A percentile compares a stretch with the other conserved stretches of the same genome.
These are phyloP conservation scores for Ylistrum balloti DNA, from an alignment of 1,140 invertebrate species.

Conservation along the genomic window DNA sequence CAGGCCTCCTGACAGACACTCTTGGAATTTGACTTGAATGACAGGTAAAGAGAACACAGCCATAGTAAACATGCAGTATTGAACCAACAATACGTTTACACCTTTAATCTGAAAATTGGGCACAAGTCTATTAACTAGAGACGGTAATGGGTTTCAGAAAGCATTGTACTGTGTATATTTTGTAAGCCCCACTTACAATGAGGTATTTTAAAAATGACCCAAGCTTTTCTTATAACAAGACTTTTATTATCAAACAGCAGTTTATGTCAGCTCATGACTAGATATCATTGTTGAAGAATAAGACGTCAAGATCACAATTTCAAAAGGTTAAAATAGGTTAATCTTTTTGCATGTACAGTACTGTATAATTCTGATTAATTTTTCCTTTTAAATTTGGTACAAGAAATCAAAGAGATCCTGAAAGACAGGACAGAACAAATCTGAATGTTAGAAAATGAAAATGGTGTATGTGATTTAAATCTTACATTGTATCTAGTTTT, in stretches of 20 bases:
- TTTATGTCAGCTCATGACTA: not conserved
- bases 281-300: not conserved
- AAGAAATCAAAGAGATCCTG: too few species aligned
- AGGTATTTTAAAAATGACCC: not conserved
- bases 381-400: not conserved
- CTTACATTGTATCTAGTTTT: not conserved
- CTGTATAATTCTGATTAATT: not conserved
- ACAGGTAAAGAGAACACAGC: not conserved
- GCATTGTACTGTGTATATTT: slow-evolving; percentile 26
- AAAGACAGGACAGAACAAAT: too few species aligned
- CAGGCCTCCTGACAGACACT: not conserved
- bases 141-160: not conserved
- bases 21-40: not conserved
- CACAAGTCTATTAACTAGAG: slow-evolving; percentile 27
- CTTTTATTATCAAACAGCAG: not conserved
- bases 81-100: not conserved
- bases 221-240: slow-evolving; percentile 6
- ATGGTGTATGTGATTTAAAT: too few species aligned
- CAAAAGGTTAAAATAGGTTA: not conserved
- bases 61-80: not conserved
- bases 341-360: not conserved
- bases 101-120: slow-evolving; percentile 34
- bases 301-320: not conserved
- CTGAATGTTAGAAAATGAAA: too few species aligned
- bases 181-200: not conserved